A percentile compares a stretch with the other conserved stretches of the same genome.
phyloP scores from a whole-genome alignment of 1,140 invertebrate species.

The Euura saliciscinereae region DNA sequence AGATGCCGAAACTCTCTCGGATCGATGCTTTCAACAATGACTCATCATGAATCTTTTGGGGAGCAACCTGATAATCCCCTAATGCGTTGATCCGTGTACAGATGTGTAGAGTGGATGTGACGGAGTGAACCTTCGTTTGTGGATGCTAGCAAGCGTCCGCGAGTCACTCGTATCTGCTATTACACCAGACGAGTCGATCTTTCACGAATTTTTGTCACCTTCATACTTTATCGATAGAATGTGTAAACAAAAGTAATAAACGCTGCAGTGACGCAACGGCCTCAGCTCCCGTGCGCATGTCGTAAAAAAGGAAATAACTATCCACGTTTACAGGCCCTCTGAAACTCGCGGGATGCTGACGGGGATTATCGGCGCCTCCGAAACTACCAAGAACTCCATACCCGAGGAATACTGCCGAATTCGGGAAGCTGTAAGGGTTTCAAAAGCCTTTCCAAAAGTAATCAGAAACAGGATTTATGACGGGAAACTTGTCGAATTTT shows the following conservation, averaged over 20 bases:
- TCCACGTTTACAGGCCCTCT: not conserved
- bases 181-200: not conserved
- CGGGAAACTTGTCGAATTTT: not conserved
- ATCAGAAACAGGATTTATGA: not conserved
- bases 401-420: not conserved
- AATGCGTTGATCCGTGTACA: too few species aligned
- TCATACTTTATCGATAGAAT: not conserved
- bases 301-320: not conserved
- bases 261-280: not conserved
- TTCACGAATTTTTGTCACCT: not conserved
- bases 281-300: not conserved
- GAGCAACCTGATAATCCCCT: constrained; percentile 46
- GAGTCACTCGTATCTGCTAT: not conserved
- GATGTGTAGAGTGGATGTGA: too few species aligned
- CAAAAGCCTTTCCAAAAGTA: not conserved
- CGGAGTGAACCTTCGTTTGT: too few species aligned
- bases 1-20: constrained; percentile 54
- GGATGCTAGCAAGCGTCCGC: not conserved
- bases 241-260: constrained; percentile 1
- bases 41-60: constrained; percentile 54
- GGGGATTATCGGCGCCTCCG: not conserved
- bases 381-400: not conserved
- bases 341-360: constrained; percentile 2
- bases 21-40: constrained; percentile 56
- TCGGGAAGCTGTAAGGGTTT: too few species aligned